Evolutionary conservation across 2,888 invertebrate species (phyloP), one percentile per base, ranked within the genome.

Genomic region (Hemistola chrysoprasaria): DNA sequence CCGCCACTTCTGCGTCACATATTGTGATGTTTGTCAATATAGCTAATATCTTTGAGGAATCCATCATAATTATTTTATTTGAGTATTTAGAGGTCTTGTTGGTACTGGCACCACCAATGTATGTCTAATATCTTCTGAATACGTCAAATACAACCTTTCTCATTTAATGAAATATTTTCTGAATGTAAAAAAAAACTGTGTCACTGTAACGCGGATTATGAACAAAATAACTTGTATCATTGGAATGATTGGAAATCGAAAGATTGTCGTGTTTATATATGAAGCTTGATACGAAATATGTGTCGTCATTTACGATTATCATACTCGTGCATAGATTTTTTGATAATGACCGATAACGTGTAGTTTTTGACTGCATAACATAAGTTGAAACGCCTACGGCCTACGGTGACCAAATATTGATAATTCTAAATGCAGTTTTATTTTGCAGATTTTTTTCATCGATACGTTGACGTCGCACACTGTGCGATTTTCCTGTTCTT

Each of bases 221-320:
- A 32, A 23, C 24, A 23, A 36, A 35, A 1, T 25, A 37, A 47
- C 32, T 35, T 36, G 24, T 39, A 48, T 40, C 37, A 32, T 40
- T 4, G 39, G 30, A 32, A 25, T 27, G 21, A 16, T 36, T 23
- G 32, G 22, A 39, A 23, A 16, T 36, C 26, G 29, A 22, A 39
- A 23, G 27, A 45, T 41, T 26, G 37, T 25, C 26, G 31, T 43
- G 29, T 48, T 44, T 53, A 50, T 53, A 50, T 53, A 43, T 11
- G 41, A 32, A 26, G 26, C 16, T 9, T 8, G 33, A 40, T 41
- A 41, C 22, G 16, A 40, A 22, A 2, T 9, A 5, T 30, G 23
- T 24, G 26, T 29, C 40, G 42, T 29, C 43, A 40, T 32, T 16
- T 44, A n/a, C n/a, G n/a, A n/a, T n/a, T n/a, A 35, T 25, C 31